A percentile compares a stretch with the other conserved stretches of the same genome.
These are phyloP conservation scores for Hydropsyche tenuis DNA, from an alignment of 1,140 invertebrate genomes.

Conservation along the genomic window DNA sequence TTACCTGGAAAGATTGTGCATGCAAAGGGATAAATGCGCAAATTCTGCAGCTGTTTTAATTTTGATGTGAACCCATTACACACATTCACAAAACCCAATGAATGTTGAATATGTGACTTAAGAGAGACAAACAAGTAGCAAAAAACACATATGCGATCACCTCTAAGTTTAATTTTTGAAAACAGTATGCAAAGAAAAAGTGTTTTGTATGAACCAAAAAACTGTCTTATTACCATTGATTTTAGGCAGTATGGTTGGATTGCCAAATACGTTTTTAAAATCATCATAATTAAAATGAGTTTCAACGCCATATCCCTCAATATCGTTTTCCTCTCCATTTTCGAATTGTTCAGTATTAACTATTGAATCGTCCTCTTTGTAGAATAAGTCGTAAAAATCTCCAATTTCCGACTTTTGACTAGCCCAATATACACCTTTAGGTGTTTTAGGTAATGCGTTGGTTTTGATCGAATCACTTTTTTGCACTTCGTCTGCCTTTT, in stretches of 20 bases:
- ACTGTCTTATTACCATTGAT: slow-evolving; percentile 48
- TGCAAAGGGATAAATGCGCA: slow-evolving; percentile 14
- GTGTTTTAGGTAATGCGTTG: neutral
- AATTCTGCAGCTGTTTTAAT: slow-evolving; percentile 19
- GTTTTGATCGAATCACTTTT: neutral
- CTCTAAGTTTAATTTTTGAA: slow-evolving; percentile 23
- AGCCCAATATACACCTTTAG: slow-evolving; percentile 47
- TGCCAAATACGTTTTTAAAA: slow-evolving; percentile 38
- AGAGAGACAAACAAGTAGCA: slow-evolving; percentile 15
- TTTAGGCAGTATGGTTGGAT: slow-evolving; percentile 30
- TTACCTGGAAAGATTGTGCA: neutral
- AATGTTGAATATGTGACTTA: neutral
- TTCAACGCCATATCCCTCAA: slow-evolving; percentile 5
- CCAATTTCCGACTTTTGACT: slow-evolving; percentile 38
- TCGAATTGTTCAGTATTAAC: slow-evolving; percentile 39
- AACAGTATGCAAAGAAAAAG: slow-evolving; percentile 45
- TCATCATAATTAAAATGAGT: slow-evolving; percentile 44
- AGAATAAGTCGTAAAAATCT: slow-evolving; percentile 47
- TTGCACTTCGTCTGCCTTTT: slow-evolving; percentile 6
- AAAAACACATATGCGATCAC: slow-evolving; percentile 25
- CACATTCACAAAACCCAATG: slow-evolving; percentile 14
- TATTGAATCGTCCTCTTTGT: slow-evolving; percentile 36
- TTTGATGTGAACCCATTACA: neutral
- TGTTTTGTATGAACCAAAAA: slow-evolving; percentile 43
- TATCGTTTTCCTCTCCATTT: slow-evolving; percentile 35